Base-by-base conservation (phyloP, 2,797 vertebrate genomes). In the Urosaurus nigricauda region DNA sequence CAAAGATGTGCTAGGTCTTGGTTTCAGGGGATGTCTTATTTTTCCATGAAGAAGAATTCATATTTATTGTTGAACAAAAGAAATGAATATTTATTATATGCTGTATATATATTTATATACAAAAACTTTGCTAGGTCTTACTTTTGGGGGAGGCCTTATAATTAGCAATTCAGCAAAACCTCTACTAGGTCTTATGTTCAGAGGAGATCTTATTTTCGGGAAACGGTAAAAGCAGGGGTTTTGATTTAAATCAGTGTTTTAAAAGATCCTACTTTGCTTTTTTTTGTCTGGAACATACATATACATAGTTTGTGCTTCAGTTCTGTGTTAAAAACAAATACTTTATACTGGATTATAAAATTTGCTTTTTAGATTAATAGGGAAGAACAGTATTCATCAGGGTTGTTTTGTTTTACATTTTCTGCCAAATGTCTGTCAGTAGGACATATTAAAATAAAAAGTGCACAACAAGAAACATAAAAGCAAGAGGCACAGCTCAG, bases 381-480 rank as follows among this genome's bases (percentile, higher is more conserved):
- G 9, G n/a, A 80, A 47, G 83, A 68, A 56, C 80, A 0, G 0
- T 91, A 68, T 68, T 92, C 58, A 75, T 77, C 74, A 68, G 85
- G 86, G 87, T 53, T 5, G 70, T 79, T 92, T 88, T 11, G 2
- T 68, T 79, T 87, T 53, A 63, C 91, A 85, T 0, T 40, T 79
- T 78, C 87, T 90, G 84, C 87, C 80, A 85, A 83, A 89, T 63
- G 78, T 93, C 88, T 90, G 92, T 79, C 93, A 94, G 88, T 91
- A 89, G 90, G 90, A 88, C 82, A 91, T 85, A 94, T 93, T 94
- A 53, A 68, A 90, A 91, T 92, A 74, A 5, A 47, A 51, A 74
- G 81, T 92, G 56, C 95, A 94, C 89, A 94, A 95, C 93, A 94
- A 96, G 95, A 88, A 92, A 96, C 96, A 96, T 93, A 95, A 94